phyloP scores from a whole-genome alignment of 2,113 vertebrate genomes.

The Cottus gobio region DNA sequence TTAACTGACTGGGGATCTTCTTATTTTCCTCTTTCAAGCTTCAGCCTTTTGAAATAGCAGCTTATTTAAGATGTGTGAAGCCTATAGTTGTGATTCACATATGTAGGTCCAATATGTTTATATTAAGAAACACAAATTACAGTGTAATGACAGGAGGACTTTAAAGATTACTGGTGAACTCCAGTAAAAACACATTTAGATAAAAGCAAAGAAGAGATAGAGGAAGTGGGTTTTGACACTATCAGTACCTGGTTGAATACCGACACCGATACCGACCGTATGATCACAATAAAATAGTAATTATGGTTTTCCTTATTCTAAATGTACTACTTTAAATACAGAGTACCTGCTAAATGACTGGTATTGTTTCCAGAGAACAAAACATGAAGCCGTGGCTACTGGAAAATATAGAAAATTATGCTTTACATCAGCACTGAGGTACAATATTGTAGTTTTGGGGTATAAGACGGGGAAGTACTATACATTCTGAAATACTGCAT shows the following conservation, averaged over 20 bases:
- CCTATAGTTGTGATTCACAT: neutral
- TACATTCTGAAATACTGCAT: neutral
- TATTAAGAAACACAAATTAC: neutral
- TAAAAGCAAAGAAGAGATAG: neutral
- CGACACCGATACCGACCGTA: too few species aligned
- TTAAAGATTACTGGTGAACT: neutral
- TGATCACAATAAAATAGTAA: neutral
- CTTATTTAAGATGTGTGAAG: slow-evolving; percentile 1
- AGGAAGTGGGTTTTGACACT: neutral
- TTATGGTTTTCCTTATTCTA: neutral
- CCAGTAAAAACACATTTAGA: neutral
- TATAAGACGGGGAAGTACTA: neutral
- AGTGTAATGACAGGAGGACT: neutral
- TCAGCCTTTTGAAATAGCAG: neutral
- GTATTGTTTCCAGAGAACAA: neutral
- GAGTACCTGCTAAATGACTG: neutral
- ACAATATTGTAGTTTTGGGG: neutral
- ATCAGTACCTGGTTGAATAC: neutral
- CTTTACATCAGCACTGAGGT: neutral
- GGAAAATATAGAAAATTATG: neutral
- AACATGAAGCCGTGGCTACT: neutral
- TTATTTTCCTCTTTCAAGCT: neutral
- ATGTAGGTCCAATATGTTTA: neutral
- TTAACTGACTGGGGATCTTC: neutral
- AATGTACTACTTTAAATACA: neutral